Percentiles rank a stretch among this genome's conserved stretches.
Evolutionary conservation across 2,113 vertebrate genomes (phyloP).

Genomic region (Epinephelus lanceolatus): DNA sequence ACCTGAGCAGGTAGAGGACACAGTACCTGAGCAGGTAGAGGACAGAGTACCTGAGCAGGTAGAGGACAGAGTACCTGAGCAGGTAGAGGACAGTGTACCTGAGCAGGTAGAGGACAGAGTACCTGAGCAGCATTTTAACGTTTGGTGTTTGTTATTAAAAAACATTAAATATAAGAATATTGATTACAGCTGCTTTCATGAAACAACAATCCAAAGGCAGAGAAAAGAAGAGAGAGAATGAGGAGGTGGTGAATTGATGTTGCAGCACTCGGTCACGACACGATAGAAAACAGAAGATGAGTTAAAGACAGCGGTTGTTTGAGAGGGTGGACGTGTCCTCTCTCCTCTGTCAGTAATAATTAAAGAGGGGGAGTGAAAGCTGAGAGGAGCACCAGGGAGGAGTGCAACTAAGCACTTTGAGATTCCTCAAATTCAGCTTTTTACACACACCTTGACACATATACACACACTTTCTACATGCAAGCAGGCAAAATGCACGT

Average conservation of each 20-base stretch:
- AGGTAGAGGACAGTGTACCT: too few relatives aligned
- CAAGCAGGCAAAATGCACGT: background rate
- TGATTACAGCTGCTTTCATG: too few relatives aligned
- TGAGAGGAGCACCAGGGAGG: constrained; percentile 47
- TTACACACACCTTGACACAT: constrained; percentile 26
- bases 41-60: too few relatives aligned
- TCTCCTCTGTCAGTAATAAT: constrained; percentile 72
- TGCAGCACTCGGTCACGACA: background rate
- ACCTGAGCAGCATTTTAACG: too few relatives aligned
- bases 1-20: too few relatives aligned
- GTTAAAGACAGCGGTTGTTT: background rate
- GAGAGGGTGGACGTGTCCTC: background rate
- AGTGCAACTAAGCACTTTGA: constrained; percentile 66
- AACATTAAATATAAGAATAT: too few relatives aligned
- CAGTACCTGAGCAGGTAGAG: too few relatives aligned
- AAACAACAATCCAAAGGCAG: too few relatives aligned
- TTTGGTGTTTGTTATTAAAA: too few relatives aligned
- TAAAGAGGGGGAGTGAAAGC: constrained; percentile 67
- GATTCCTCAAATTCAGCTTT: constrained; percentile 59
- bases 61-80: too few relatives aligned
- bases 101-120: too few relatives aligned
- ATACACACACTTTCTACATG: constrained; percentile 11
- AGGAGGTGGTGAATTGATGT: background rate
- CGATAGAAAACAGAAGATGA: background rate
- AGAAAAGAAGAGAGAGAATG: too few relatives aligned